These are phyloP conservation scores for Toxostoma redivivum DNA, from an alignment of 2,113 vertebrate genomes.

Conservation along the genomic window DNA sequence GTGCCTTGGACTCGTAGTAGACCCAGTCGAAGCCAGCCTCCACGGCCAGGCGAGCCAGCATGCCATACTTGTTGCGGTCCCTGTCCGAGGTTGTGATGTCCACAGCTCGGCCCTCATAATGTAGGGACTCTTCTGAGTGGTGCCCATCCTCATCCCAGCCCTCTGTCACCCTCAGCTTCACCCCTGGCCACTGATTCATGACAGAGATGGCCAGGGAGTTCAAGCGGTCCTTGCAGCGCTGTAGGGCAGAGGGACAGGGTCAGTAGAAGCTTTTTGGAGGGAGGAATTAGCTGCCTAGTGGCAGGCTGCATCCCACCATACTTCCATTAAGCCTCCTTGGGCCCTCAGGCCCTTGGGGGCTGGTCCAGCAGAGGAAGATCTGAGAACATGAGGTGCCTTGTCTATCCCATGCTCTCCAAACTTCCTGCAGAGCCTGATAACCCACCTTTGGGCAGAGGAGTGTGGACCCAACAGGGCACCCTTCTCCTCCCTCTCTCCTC, in stretches of 20 bases:
- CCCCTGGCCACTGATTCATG: constrained; percentile 92
- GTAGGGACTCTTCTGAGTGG: constrained; percentile 88
- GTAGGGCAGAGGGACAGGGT: not conserved
- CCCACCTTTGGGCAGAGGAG: not conserved
- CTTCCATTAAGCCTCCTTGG: not conserved
- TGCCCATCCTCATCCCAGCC: constrained; percentile 94
- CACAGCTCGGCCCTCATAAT: constrained; percentile 89
- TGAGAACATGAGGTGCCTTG: not conserved
- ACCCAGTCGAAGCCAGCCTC: constrained; percentile 95
- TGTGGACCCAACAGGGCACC: not conserved
- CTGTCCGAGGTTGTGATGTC: constrained; percentile 94
- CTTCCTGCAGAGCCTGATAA: not conserved
- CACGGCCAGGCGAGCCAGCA: constrained; percentile 89
- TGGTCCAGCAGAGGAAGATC: not conserved
- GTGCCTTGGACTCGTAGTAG: constrained; percentile 90
- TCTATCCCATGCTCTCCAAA: not conserved
- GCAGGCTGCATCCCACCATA: not conserved
- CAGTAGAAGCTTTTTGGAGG: not conserved
- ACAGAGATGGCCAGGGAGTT: constrained; percentile 95
- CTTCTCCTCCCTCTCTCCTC: not conserved
- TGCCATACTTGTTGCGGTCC: constrained; percentile 90
- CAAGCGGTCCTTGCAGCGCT: constrained; percentile 98
- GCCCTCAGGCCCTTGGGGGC: not conserved
- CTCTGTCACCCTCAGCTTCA: constrained; percentile 91
- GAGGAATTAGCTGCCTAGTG: not conserved